These are phyloP conservation scores for Elephantulus edwardii DNA, from an alignment of 2,113 vertebrate species.

Conservation along the genomic window DNA sequence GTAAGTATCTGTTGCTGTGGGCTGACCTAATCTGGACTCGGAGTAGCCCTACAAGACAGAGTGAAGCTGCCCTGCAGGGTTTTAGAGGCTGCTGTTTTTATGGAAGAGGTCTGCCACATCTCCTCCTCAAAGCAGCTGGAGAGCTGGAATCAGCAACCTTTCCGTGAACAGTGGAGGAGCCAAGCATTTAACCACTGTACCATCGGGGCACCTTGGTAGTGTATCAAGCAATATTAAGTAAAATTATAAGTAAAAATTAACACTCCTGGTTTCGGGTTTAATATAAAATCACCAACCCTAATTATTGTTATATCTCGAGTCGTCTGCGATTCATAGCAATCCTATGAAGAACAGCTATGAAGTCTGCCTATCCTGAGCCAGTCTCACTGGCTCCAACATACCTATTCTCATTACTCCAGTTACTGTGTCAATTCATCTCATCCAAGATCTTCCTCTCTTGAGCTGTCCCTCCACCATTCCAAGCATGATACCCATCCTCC, in stretches of 20 bases:
- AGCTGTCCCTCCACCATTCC: too few species aligned
- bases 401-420: too few species aligned
- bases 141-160: not conserved
- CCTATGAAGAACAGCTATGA: too few species aligned
- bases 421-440: too few species aligned
- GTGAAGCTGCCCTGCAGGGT: not conserved
- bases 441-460: too few species aligned
- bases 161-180: not conserved
- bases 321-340: too few species aligned
- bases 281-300: slow-evolving; percentile 20
- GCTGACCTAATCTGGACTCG: too few species aligned
- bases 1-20: not conserved
- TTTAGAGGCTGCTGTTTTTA: not conserved
- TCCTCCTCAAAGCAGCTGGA: not conserved
- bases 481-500: too few species aligned
- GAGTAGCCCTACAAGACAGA: not conserved
- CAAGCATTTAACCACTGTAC: not conserved
- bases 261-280: slow-evolving; percentile 23
- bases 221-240: not conserved
- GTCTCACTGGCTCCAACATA: too few species aligned
- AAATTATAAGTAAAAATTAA: slow-evolving; percentile 54
- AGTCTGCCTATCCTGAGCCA: too few species aligned
- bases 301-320: too few species aligned
- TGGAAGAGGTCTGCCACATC: not conserved
- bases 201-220: not conserved